Percentiles rank a stretch among this genome's conserved stretches.
Evolutionary conservation across 2,113 vertebrate genomes (phyloP).

Genomic region (Elephantulus edwardii): DNA sequence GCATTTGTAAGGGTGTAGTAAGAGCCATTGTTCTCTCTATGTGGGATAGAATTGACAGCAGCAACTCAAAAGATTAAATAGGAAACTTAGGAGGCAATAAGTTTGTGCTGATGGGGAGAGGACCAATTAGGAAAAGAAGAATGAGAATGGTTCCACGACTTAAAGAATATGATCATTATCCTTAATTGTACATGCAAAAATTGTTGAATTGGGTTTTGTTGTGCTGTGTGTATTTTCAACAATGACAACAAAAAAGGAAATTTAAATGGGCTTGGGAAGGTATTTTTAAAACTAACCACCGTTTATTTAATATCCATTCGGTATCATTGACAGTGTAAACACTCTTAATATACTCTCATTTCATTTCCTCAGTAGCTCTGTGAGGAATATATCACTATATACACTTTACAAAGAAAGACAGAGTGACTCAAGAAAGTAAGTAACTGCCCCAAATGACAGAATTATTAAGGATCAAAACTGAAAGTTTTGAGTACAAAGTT

Average conservation of each 20-base stretch:
- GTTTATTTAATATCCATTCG: constrained; percentile 4
- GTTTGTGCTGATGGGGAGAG: background rate
- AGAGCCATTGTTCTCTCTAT: background rate
- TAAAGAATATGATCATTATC: background rate
- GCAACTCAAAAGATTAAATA: background rate
- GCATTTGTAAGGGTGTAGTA: background rate
- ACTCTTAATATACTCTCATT: background rate
- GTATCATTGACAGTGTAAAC: background rate
- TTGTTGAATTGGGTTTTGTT: no score
- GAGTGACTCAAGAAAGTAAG: background rate
- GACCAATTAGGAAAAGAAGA: background rate
- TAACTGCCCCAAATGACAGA: background rate
- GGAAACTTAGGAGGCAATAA: background rate
- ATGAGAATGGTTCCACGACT: background rate
- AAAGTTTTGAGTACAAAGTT: background rate
- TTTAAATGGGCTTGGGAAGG: background rate
- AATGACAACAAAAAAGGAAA: background rate
- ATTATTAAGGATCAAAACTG: background rate
- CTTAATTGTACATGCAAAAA: no score
- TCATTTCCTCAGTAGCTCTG: background rate
- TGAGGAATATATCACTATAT: background rate
- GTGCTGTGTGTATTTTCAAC: no score
- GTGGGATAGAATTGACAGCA: background rate
- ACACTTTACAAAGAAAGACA: background rate
- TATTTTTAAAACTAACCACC: background rate